Base-by-base conservation (phyloP, 2,888 invertebrate genomes). In the Dyspetes luteomarginatus region DNA sequence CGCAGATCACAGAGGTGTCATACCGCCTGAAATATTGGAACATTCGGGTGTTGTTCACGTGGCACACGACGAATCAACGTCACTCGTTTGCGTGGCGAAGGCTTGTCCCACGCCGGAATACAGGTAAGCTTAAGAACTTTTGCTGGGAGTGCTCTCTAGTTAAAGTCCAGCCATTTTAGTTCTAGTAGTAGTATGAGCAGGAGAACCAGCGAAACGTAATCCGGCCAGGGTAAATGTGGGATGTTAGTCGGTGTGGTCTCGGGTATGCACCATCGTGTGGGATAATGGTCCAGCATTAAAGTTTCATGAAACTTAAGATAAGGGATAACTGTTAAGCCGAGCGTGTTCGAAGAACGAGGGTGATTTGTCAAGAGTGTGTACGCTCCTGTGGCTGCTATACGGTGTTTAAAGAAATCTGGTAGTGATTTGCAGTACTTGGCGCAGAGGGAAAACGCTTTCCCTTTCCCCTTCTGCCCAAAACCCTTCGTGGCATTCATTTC, bases 21-120 rank as follows among this genome's bases (percentile, higher is more conserved):
- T 95, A 87, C 94, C 95, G 69, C 96, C 96, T 30, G 94, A 94
- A 84, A 95, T 96, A 85, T 94, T 96, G 84, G 95, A 96, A 88
- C 95, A 95, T 91, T 95, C 95, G 58, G 94, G 94, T 67, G 94
- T 94, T 84, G 94, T 96, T 30, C 94, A 95, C 85, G 95, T 95
- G 60, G 94, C 95, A 64, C 95, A 96, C 90, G 96, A 96, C 85
- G 95, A 95, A 90, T 95, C 95, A 69, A 95, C 95, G 4, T 95
- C 96, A 72, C 92, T 97, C 84, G 93, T 96, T 81, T 97, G 97
- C 92, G 94, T 96, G 55, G 95, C 96, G n/a, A 95, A 95, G 90
- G 96, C 95, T 73, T 96, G 96, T 92, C 96, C 96, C 75, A 93
- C 95, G 50, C 96, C 96, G n/a, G 95, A 95, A 92, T 95, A 96